Evolutionary conservation across 2,797 vertebrate species (phyloP).

Genomic region (Toxotes lorentzi): DNA sequence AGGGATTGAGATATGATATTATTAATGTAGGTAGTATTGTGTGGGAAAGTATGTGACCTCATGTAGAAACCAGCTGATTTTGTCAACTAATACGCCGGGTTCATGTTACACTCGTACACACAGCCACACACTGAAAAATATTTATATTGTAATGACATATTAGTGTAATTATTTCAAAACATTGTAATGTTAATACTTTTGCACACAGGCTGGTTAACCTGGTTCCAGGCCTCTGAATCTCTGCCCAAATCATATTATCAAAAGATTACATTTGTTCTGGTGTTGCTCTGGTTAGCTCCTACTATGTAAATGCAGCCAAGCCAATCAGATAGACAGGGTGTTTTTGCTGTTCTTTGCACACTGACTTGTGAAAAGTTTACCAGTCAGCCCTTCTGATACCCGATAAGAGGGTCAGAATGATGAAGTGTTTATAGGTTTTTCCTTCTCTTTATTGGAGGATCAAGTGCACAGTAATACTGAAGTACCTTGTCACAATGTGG

Average conservation of each 20-base stretch:
- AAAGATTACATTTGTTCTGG: background rate
- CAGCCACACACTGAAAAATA: background rate
- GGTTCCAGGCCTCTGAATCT: background rate
- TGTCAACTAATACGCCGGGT: background rate
- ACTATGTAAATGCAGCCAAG: background rate
- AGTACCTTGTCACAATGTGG: background rate
- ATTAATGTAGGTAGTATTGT: background rate
- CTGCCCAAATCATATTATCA: too few species aligned
- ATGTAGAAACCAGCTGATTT: constrained; percentile 9
- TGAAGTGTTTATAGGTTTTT: background rate
- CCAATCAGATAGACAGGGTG: background rate
- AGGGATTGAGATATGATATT: constrained; percentile 3
- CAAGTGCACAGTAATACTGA: background rate
- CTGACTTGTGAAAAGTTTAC: background rate
- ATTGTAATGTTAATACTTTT: background rate
- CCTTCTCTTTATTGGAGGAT: background rate
- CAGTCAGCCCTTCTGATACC: background rate
- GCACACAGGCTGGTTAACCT: background rate
- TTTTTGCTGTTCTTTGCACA: background rate
- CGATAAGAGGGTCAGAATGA: background rate
- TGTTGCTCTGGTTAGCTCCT: background rate
- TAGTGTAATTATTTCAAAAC: background rate
- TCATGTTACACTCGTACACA: background rate
- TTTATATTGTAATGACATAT: constrained; percentile 7
- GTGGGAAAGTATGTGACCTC: background rate